phyloP scores from a whole-genome alignment of 2,888 invertebrate species.

The Gymnosoma rotundatum region DNA sequence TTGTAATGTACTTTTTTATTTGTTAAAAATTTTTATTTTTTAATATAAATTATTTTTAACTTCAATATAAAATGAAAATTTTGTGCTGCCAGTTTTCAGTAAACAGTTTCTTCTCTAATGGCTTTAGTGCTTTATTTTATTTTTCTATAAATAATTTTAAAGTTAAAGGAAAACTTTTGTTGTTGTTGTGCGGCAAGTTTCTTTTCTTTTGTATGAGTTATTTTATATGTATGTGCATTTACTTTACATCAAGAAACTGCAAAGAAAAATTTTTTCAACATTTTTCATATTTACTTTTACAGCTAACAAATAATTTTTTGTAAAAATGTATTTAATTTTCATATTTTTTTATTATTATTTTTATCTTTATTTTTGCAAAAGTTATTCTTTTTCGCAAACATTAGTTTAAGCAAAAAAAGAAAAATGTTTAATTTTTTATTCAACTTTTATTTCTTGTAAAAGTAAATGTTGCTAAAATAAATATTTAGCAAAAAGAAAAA shows the following conservation, averaged over 20 bases:
- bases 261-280: conserved; percentile 53
- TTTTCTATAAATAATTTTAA: conserved; percentile 46
- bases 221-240: background rate
- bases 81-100: conserved; percentile 21
- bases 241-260: conserved; percentile 25
- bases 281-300: conserved; percentile 26
- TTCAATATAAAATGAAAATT: conserved; percentile 36
- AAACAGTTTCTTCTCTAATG: conserved; percentile 55
- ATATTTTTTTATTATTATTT: conserved; percentile 16
- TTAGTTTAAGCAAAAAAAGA: conserved; percentile 42
- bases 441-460: conserved; percentile 58
- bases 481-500: conserved; percentile 39
- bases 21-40: conserved; percentile 1
- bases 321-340: conserved; percentile 28
- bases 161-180: conserved; percentile 53
- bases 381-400: conserved; percentile 55
- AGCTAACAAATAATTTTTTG: conserved; percentile 5
- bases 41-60: conserved; percentile 38
- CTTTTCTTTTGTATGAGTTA: conserved; percentile 12
- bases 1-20: conserved; percentile 14
- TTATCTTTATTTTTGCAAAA: conserved; percentile 31
- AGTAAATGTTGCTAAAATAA: conserved; percentile 62
- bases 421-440: background rate
- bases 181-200: conserved; percentile 29
- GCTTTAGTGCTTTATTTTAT: conserved; percentile 25